Evolutionary conservation across 2,888 invertebrate species (phyloP).

Genomic region (Anorthoa munda): DNA sequence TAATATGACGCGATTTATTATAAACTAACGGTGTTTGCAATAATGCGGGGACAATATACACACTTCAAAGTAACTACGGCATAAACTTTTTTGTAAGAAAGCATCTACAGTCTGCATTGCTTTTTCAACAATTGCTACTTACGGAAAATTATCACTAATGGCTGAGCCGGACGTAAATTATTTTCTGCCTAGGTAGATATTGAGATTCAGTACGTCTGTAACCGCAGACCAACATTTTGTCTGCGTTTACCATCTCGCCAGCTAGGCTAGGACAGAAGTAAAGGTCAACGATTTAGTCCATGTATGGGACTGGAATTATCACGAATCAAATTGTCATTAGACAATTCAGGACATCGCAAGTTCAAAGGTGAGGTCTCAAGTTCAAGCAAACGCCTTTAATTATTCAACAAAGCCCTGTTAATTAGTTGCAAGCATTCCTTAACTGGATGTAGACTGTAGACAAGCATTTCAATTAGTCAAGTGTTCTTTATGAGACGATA

Average conservation of each 20-base stretch:
- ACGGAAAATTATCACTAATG: constrained; percentile 40
- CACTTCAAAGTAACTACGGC: background rate
- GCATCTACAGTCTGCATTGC: background rate
- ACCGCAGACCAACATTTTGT: constrained; percentile 49
- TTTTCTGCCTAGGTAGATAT: constrained; percentile 49
- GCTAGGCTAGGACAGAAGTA: constrained; percentile 16
- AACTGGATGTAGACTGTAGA: constrained; percentile 3
- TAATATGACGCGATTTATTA: too few relatives aligned
- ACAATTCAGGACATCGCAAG: constrained; percentile 41
- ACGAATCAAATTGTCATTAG: constrained; percentile 23
- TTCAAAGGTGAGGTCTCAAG: constrained; percentile 23
- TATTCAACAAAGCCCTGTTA: constrained; percentile 24
- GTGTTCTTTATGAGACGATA: constrained; percentile 29
- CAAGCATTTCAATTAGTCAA: constrained; percentile 22
- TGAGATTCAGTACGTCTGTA: constrained; percentile 30
- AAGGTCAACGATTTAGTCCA: constrained; percentile 22
- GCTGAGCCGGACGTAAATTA: constrained; percentile 34
- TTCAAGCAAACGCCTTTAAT: constrained; percentile 37
- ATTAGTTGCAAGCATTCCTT: background rate
- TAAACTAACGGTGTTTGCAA: too few relatives aligned
- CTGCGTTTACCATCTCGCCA: constrained; percentile 25
- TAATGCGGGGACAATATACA: background rate
- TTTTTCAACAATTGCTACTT: constrained; percentile 36
- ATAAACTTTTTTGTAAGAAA: background rate
- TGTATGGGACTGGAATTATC: constrained; percentile 25